Base-by-base conservation (phyloP, 1,140 invertebrate genomes). In the Eciton burchellii region DNA sequence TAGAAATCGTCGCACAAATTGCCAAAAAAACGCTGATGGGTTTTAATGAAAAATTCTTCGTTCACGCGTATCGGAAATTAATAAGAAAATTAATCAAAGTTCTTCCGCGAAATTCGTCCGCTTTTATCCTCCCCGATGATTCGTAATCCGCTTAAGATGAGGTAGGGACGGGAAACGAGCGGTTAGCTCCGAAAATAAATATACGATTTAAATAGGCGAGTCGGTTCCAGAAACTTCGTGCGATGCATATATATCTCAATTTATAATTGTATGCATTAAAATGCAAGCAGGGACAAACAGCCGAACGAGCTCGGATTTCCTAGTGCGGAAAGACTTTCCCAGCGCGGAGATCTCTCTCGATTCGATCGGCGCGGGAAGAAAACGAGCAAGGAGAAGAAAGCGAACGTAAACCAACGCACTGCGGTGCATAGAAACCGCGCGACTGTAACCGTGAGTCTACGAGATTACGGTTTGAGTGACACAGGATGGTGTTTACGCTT, bases 401-500 rank as follows among this genome's bases (percentile, higher is more conserved):
- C 41, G 43, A 6, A 19, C 26, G 29, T 29, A 74, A 82, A 71
- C 63, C 49, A 84, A 68, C 59, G 59, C 35, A 8, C 1, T 43
- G 21, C 29, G 52, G 52, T 43, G 62, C 35, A 66, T 63, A 24
- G 26, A 83, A 62, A 62, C 54, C 70, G 65, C 29, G 59, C 35
- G 41, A 26, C 74, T 70, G 63, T 79, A 79, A 79, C 63, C 52
- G n/a, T n/a, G 49, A 52, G 57, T 63, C n/a, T 54, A 29, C 56
- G 29, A 56, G 47, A 63, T 71, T 56, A 45, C 62, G 35, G 47
- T 81, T 81, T 79, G 84, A 85, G 59, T 81, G 83, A 84, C 83
- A 62, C 41, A 57, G 49, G 47, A 68, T 81, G 62, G 26, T 82
- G 62, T 85, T 86, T 86, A 81, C 68, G 83, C 85, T 54, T 68